phyloP scores from a whole-genome alignment of 1,140 invertebrate species.

The Plectrocnemia conspersa region DNA sequence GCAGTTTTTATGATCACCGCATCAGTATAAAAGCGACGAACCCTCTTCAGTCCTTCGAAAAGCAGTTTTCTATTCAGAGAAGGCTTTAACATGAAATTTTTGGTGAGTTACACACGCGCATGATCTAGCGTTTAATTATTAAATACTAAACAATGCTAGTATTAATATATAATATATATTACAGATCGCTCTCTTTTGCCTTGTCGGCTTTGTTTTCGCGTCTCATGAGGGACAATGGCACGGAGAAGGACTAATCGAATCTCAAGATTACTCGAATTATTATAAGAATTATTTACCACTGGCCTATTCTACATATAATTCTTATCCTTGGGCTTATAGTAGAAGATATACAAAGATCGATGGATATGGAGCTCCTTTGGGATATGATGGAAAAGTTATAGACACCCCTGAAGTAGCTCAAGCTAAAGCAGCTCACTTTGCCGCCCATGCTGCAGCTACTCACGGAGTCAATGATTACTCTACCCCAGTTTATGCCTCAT shows the following conservation, averaged over 20 bases:
- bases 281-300: background rate
- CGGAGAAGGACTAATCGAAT: constrained; percentile 7
- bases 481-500: too few species aligned
- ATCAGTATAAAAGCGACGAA: constrained; percentile 9
- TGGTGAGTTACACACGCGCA: constrained; percentile 1
- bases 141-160: background rate
- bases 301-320: background rate
- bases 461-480: constrained; percentile 38
- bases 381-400: constrained; percentile 39
- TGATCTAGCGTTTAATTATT: background rate
- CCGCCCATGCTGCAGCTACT: constrained; percentile 42
- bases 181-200: constrained; percentile 10
- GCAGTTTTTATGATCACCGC: too few species aligned
- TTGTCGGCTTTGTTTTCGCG: constrained; percentile 4
- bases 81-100: constrained; percentile 17
- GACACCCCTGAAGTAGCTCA: constrained; percentile 40
- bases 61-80: constrained; percentile 17
- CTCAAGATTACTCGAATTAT: constrained; percentile 4
- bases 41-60: too few species aligned
- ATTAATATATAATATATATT: background rate
- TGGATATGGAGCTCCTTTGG: constrained; percentile 35
- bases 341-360: background rate
- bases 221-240: constrained; percentile 7
- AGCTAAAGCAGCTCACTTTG: constrained; percentile 47
- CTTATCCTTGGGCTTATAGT: background rate